A percentile compares a stretch with the other conserved stretches of the same genome.
These are phyloP conservation scores for Phalacrocorax carbo DNA, from an alignment of 2,113 vertebrate species.

Conservation along the genomic window DNA sequence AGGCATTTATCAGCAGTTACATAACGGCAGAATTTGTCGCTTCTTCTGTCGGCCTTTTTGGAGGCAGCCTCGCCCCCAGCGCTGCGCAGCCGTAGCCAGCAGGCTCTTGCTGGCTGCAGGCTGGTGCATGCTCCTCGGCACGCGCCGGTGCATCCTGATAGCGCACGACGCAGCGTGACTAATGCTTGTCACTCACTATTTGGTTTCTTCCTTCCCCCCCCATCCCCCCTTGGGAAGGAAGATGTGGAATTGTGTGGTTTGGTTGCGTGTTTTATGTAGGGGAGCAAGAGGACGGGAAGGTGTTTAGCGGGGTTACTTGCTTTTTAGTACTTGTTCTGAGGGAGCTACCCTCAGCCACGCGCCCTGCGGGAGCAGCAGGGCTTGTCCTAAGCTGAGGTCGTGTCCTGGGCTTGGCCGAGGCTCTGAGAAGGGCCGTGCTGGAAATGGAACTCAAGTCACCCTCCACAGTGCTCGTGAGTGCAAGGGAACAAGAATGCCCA, in stretches of 20 bases:
- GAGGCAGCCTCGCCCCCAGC: background rate
- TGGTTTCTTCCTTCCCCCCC: fast-evolving
- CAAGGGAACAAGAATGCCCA: background rate
- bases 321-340: background rate
- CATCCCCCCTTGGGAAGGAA: fast-evolving
- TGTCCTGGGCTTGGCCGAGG: fast-evolving
- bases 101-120: background rate
- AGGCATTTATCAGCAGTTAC: constrained; percentile 44
- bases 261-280: background rate
- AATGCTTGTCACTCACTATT: background rate
- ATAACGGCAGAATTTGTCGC: background rate
- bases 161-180: background rate
- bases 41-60: background rate
- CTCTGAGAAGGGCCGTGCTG: background rate
- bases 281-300: background rate
- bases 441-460: background rate
- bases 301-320: background rate
- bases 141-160: fast-evolving
- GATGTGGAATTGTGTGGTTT: background rate
- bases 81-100: background rate
- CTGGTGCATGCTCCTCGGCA: background rate
- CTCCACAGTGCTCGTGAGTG: fast-evolving
- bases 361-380: fast-evolving
- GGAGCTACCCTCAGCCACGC: fast-evolving
- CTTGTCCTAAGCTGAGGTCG: background rate